phyloP scores from a whole-genome alignment of 2,888 invertebrate species.

The Lithophane ornitopus region DNA sequence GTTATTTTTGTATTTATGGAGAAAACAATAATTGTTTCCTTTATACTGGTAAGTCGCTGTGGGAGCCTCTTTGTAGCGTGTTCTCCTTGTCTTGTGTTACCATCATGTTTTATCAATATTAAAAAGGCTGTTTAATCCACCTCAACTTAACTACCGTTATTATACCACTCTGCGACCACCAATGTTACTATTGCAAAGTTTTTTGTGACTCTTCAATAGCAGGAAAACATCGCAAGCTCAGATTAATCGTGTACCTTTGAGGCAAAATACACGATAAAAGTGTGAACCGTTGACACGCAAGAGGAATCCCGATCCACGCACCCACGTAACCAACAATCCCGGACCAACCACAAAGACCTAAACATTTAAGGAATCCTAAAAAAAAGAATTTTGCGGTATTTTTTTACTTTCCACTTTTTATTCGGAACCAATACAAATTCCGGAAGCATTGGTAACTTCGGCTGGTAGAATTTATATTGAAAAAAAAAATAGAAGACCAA shows the following conservation, averaged over 20 bases:
- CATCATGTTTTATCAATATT: no score
- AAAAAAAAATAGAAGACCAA: conserved; percentile 75
- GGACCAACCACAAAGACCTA: conserved; percentile 15
- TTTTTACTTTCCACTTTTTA: conserved; percentile 75
- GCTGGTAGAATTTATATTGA: conserved; percentile 80
- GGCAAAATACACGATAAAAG: neutral
- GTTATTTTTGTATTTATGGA: no score
- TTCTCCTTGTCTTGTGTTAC: no score
- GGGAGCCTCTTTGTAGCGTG: neutral
- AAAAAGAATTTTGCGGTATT: conserved; percentile 72
- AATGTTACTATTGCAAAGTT: neutral
- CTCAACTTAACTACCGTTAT: neutral
- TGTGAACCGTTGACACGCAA: conserved; percentile 30
- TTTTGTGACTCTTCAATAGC: neutral
- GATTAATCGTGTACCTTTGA: neutral
- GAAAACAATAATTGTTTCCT: no score
- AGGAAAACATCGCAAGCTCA: neutral
- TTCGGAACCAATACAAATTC: conserved; percentile 76
- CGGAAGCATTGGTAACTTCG: conserved; percentile 72
- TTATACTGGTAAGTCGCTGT: neutral
- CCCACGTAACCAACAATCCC: neutral
- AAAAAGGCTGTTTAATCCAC: no score
- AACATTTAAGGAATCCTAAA: conserved; percentile 58
- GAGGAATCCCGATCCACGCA: conserved; percentile 16
- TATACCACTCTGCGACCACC: neutral